phyloP scores from a whole-genome alignment of 2,113 vertebrate genomes.

The Mus spicilegus region DNA sequence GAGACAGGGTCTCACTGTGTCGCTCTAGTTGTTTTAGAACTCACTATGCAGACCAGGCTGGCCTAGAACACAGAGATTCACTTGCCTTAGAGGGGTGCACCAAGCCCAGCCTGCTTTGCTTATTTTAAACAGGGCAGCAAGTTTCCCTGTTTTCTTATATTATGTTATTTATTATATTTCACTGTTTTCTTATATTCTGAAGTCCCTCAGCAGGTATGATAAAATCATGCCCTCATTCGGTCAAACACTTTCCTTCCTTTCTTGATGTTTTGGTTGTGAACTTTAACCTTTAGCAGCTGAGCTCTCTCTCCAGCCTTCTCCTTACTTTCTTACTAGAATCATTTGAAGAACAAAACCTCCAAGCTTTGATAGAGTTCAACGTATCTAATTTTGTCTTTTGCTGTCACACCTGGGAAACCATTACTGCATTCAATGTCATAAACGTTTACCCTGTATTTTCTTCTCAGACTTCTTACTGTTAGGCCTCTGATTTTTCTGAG shows the following conservation, averaged over 20 bases:
- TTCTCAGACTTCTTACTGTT: neutral
- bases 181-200: neutral
- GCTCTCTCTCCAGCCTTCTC: neutral
- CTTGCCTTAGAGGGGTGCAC: neutral
- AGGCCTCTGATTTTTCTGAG: conserved; percentile 23
- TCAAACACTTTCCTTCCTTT: neutral
- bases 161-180: no score
- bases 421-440: neutral
- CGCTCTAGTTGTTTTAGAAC: neutral
- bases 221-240: neutral
- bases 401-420: neutral
- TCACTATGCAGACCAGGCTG: neutral
- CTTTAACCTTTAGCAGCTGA: neutral
- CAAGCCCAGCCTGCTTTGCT: neutral
- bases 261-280: neutral
- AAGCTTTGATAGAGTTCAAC: neutral
- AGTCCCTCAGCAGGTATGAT: neutral
- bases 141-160: no score
- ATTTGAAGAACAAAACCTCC: neutral
- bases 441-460: neutral
- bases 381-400: neutral
- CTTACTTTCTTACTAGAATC: neutral
- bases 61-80: neutral
- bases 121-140: neutral
- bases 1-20: neutral